These are phyloP conservation scores for Agrochola litura DNA, from an alignment of 2,888 invertebrate genomes.

Conservation along the genomic window DNA sequence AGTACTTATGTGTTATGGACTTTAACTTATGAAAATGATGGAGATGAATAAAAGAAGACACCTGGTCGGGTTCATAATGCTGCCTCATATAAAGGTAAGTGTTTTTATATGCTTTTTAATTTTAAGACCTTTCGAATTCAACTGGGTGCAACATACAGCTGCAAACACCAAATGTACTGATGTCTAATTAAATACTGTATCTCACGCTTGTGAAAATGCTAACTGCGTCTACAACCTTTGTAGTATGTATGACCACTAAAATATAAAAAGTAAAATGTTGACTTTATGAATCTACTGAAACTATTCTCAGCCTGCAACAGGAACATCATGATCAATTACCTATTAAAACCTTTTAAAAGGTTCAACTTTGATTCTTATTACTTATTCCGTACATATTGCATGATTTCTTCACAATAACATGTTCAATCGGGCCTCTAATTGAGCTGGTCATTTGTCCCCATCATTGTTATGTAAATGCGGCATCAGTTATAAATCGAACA, in stretches of 20 bases:
- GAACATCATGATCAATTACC: background rate
- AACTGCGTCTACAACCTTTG: background rate
- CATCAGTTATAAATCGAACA: conserved; percentile 54
- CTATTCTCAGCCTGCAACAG: background rate
- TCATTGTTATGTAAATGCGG: conserved; percentile 62
- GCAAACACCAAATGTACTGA: background rate
- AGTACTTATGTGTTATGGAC: conserved; percentile 58
- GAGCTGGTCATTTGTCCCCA: conserved; percentile 36
- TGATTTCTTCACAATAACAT: conserved; percentile 27
- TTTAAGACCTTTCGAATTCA: background rate
- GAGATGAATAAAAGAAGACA: conserved; percentile 24
- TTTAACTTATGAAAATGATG: conserved; percentile 51
- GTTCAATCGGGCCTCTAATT: conserved; percentile 52
- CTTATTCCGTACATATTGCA: background rate
- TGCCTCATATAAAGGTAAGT: conserved; percentile 56
- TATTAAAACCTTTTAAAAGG: conserved; percentile 25
- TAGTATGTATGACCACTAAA: background rate
- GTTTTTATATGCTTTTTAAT: conserved; percentile 8
- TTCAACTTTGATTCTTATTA: conserved; percentile 18
- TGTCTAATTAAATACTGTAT: conserved; percentile 2
- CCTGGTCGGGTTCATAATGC: conserved; percentile 5
- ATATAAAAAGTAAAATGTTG: background rate
- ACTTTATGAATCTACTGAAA: conserved; percentile 9
- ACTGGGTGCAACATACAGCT: background rate
- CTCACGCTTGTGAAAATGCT: background rate